A percentile compares a stretch with the other conserved stretches of the same genome.
Evolutionary conservation across 2,888 invertebrate genomes (phyloP).

Genomic region (Pollenia angustigena): DNA sequence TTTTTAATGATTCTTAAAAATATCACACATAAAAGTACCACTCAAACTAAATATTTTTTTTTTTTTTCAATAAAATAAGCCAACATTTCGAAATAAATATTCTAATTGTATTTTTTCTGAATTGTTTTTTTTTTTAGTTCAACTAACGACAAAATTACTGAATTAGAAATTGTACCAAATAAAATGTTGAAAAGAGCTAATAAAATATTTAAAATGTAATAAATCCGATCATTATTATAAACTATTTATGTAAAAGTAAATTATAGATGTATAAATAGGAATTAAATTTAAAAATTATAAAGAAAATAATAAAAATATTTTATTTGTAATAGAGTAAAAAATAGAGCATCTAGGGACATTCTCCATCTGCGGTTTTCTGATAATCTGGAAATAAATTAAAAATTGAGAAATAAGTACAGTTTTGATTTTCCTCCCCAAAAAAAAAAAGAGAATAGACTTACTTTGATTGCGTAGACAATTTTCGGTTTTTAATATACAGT

Average conservation of each 20-base stretch:
- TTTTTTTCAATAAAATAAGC: conserved; percentile 30
- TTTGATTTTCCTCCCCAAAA: too few species aligned
- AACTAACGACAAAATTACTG: conserved; percentile 29
- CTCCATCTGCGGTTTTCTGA: conserved; percentile 83
- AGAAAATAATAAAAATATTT: conserved; percentile 47
- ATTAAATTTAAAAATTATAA: conserved; percentile 66
- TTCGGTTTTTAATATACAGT: conserved; percentile 83
- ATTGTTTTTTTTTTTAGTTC: conserved; percentile 1
- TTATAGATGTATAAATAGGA: conserved; percentile 63
- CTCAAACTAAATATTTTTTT: conserved; percentile 31
- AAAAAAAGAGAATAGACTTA: conserved; percentile 72
- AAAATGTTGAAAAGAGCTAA: conserved; percentile 25
- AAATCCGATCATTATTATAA: conserved; percentile 54
- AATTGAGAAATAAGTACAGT: not conserved
- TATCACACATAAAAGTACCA: conserved; percentile 60
- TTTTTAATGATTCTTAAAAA: conserved; percentile 56
- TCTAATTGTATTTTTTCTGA: conserved; percentile 10
- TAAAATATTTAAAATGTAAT: conserved; percentile 51
- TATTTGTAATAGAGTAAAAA: conserved; percentile 30
- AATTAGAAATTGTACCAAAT: conserved; percentile 24
- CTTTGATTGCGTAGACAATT: conserved; percentile 82
- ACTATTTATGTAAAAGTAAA: conserved; percentile 62
- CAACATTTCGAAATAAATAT: conserved; percentile 32
- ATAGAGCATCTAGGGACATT: conserved; percentile 82
- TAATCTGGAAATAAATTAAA: conserved; percentile 78